These are phyloP conservation scores for Pangasius krempfi DNA, from an alignment of 2,797 vertebrate species.

Conservation along the genomic window DNA sequence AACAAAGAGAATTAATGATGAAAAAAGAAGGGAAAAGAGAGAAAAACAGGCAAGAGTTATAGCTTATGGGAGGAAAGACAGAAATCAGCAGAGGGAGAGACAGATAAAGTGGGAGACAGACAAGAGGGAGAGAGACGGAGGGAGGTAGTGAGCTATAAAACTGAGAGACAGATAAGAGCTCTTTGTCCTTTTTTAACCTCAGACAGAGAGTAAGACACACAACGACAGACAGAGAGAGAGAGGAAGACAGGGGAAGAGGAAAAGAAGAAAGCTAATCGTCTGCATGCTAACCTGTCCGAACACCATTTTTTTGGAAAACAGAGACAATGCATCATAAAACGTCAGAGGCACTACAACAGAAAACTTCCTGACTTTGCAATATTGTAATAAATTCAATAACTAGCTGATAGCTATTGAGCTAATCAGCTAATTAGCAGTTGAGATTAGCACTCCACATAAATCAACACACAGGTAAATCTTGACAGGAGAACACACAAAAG, in stretches of 20 bases:
- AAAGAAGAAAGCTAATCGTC: not conserved
- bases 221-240: not conserved
- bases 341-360: not conserved
- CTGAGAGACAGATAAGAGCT: constrained; percentile 9
- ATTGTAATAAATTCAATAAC: not conserved
- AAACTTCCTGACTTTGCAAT: not conserved
- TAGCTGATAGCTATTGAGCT: not conserved
- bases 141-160: constrained; percentile 13
- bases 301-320: not conserved
- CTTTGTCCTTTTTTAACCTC: not conserved
- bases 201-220: not conserved
- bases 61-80: not conserved
- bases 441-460: not conserved
- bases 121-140: not conserved
- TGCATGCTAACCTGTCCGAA: not conserved
- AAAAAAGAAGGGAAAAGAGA: not conserved
- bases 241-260: too few species aligned
- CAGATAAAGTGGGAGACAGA: not conserved
- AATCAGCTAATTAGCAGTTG: not conserved
- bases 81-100: not conserved
- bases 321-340: not conserved
- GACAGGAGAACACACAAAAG: not conserved
- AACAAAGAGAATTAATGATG: constrained; percentile 17
- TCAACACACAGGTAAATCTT: not conserved
- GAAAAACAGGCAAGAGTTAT: not conserved